Conservation (phyloP, 2,797 vertebrate genomes). For the Rhincodon typus region DNA sequence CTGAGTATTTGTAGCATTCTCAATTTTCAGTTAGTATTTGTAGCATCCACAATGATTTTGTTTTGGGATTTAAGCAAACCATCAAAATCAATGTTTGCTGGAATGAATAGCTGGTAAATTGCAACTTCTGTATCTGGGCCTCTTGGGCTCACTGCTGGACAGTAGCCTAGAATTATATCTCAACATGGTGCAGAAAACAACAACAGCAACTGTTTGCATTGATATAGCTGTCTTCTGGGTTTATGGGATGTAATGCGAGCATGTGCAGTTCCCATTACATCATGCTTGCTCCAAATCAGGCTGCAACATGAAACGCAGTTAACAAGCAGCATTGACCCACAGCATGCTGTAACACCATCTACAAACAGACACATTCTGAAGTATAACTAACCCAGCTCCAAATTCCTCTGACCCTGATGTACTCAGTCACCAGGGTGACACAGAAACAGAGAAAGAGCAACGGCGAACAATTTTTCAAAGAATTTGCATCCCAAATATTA, state of each 20-base stretch:
- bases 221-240: neutral
- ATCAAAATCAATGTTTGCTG: neutral
- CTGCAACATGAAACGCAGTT: neutral
- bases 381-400: neutral
- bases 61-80: neutral
- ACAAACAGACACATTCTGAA: neutral
- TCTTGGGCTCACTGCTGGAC: neutral
- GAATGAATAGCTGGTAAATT: neutral
- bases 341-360: neutral
- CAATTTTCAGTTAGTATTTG: too few relatives aligned
- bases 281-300: neutral
- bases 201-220: neutral
- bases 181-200: neutral
- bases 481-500: neutral
- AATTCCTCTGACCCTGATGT: neutral
- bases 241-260: neutral
- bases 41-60: neutral
- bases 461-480: neutral
- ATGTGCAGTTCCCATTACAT: neutral
- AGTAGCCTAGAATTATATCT: neutral
- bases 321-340: neutral
- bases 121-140: neutral
- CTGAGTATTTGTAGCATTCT: neutral
- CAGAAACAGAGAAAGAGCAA: neutral
- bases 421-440: neutral